Conservation (phyloP, 1,140 invertebrate species). For the Venustaconcha ellipsiformis region DNA sequence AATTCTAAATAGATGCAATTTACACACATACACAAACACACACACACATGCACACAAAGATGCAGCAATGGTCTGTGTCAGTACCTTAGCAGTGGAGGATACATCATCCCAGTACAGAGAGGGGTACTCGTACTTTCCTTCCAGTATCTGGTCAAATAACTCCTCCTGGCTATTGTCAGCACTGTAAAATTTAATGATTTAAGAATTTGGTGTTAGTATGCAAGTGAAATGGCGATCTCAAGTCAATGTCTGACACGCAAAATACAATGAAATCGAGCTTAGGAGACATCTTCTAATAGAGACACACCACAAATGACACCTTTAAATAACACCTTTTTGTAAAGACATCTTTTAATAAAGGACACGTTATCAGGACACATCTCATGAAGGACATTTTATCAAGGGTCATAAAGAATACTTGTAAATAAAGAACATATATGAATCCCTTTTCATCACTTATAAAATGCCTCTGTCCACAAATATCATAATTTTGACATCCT, state of each 20-base stretch:
- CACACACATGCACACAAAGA: no score
- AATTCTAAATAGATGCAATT: no score
- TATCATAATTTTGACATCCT: no score
- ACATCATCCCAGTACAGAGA: constrained; percentile 93
- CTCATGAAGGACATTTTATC: no score
- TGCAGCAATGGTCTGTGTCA: not conserved
- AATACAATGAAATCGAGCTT: not conserved
- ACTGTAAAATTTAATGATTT: constrained; percentile 40
- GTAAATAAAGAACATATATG: no score
- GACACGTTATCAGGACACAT: no score
- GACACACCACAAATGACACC: not conserved
- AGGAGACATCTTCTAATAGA: not conserved
- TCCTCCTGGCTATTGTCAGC: constrained; percentile 80
- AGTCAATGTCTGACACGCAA: not conserved
- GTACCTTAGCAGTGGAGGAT: constrained; percentile 75
- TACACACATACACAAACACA: no score
- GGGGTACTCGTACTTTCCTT: constrained; percentile 91
- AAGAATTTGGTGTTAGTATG: not conserved
- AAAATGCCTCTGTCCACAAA: no score
- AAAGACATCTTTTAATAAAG: no score
- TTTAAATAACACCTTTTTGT: not conserved
- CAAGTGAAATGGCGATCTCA: not conserved
- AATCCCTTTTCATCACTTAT: no score
- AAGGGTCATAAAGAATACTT: no score
- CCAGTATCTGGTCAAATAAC: constrained; percentile 93